These are phyloP conservation scores for Oriolus oriolus DNA, from an alignment of 2,113 vertebrate species.

Conservation along the genomic window DNA sequence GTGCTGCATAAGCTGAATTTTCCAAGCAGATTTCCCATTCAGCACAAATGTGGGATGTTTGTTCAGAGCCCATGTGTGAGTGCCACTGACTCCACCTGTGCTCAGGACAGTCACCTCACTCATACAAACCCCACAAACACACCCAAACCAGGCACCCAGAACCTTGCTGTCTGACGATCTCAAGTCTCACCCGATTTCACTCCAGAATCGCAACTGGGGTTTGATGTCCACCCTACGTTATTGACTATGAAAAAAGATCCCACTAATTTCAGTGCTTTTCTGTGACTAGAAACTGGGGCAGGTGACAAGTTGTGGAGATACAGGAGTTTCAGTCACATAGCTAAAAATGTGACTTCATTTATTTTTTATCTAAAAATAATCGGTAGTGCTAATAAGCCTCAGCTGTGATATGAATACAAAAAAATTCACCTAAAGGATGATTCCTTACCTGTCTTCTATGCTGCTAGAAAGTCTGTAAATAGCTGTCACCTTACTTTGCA, in stretches of 20 bases:
- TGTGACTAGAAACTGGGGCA: background rate
- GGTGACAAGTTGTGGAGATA: background rate
- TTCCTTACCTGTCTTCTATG: background rate
- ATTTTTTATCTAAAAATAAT: background rate
- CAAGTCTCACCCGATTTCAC: background rate
- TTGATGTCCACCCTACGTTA: background rate
- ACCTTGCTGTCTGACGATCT: background rate
- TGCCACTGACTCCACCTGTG: background rate
- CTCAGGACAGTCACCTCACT: background rate
- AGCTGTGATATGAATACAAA: background rate
- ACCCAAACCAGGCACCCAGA: background rate
- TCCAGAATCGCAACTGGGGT: fast-evolving
- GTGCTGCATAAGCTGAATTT: background rate
- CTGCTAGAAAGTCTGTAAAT: background rate
- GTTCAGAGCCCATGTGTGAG: background rate
- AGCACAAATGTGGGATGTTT: background rate
- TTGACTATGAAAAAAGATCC: background rate
- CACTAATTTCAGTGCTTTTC: background rate
- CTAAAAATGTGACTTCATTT: background rate
- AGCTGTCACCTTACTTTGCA: background rate
- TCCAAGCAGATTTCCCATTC: background rate
- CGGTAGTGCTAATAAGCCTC: background rate
- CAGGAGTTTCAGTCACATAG: background rate
- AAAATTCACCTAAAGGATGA: background rate
- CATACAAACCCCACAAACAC: background rate